Evolutionary conservation across 2,888 invertebrate genomes (phyloP).

Genomic region (Sicus ferrugineus): DNA sequence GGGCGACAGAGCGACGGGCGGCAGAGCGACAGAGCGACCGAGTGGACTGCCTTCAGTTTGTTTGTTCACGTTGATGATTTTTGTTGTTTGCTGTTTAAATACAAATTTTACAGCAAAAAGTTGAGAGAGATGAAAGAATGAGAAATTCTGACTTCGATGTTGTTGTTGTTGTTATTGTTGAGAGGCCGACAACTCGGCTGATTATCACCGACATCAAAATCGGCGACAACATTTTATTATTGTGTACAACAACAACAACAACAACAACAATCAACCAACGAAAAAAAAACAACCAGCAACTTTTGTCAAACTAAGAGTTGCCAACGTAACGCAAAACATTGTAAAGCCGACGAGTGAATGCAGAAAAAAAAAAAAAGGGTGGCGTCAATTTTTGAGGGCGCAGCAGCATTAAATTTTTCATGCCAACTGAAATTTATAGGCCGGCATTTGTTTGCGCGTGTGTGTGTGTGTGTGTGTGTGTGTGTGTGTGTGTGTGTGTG

Average conservation of each 20-base stretch:
- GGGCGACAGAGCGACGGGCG: no score
- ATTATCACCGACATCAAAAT: no score
- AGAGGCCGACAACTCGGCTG: neutral
- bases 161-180: neutral
- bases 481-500: neutral
- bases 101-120: neutral
- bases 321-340: neutral
- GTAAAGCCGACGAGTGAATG: neutral
- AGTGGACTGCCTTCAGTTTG: neutral
- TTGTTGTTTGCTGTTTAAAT: neutral
- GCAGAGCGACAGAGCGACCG: no score
- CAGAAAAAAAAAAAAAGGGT: neutral
- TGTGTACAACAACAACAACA: no score
- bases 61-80: neutral
- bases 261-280: no score
- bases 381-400: conserved; percentile 1
- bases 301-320: no score
- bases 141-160: neutral
- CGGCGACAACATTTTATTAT: no score
- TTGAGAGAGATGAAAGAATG: neutral
- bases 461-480: neutral
- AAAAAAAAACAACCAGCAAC: no score
- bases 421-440: neutral
- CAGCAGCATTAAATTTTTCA: neutral
- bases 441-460: neutral